Evolutionary conservation across 2,797 vertebrate species (phyloP), one percentile per base, ranked within the genome.

Genomic region (Garrulus glandarius): DNA sequence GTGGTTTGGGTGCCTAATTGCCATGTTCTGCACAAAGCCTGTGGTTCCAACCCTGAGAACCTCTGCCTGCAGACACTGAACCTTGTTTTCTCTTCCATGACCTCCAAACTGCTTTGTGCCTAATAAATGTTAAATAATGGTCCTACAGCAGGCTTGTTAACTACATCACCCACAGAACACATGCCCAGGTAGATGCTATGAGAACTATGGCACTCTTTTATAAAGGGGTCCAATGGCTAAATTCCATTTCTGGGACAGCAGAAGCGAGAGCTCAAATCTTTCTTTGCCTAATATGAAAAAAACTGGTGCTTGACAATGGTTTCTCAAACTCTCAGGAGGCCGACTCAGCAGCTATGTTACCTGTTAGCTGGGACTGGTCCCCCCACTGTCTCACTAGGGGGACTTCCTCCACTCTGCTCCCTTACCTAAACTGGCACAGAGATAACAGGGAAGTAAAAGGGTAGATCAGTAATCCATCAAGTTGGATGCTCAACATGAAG

Each of bases 171-270:
- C 7, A 17, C 32, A 65, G 68, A 91, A 27, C 1, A 15, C n/a
- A 12, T 13, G 10, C 9, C 24, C 41, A 88, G 1, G n/a, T 30
- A 15, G 29, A 67, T 13, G 13, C 19, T 30, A 14, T 0, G 1
- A 81, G 34, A 37, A 64, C 27, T 24, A 14, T 4, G 6, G 6
- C 46, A 39, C 7, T 46, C 17, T 55, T 53, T 56, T 36, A 24
- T 14, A 15, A 74, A 72, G 55, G 30, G 19, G 19, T 15, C 7
- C 36, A 69, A 13, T 37, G 18, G 23, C 63, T 89, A 46, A 44
- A 78, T 37, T 44, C 5, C 1, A 19, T 90, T 85, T 74, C 69
- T 81, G 36, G 11, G 37, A 52, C 30, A 70, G 9, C 24, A 65
- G 36, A 83, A 90, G 22, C 0, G 0, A 60, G 43, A 79, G 12